Evolutionary conservation across 2,113 vertebrate species (phyloP), one percentile per base, ranked within the genome.

Genomic region (Phaethornis superciliosus): DNA sequence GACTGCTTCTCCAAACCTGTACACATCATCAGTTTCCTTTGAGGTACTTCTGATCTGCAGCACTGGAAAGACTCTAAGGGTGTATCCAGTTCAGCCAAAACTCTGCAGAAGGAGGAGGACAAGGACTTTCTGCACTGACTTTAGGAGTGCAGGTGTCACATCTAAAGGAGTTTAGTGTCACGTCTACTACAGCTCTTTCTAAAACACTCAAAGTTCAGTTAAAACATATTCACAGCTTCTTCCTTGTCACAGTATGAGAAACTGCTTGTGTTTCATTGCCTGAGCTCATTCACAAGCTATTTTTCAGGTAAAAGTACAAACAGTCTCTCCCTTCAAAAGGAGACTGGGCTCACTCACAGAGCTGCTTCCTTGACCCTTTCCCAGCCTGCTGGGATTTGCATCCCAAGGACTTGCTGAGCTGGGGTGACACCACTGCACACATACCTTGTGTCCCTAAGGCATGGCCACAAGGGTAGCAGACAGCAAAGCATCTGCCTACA

Each of bases 1-100:
- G 0, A 3, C 15, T 9, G 35, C 55, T 75, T 10, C 37, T 83
- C 24, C 46, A 47, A 32, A 68, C 37, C 1, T 0, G 9, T 22
- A 12, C 24, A 9, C 0, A 1, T 33, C 47, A 20, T 15, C 3
- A 0, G 30, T 24, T 33, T 69, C 83, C 55, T 32, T 32, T 35
- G 28, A 63, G 55, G 15, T 63, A 8, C 11, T 58, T 24, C 72
- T 40, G 49, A 24, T 13, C 49, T 32, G 11, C 35, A 16, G 15
- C 26, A 19, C 14, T 13, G 35, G 23, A 77, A 67, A 30, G 60
- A 26, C 60, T 27, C 33, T 49, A 54, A 65, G 46, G 8, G 37
- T 47, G 24, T 10, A 30, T 40, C 20, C 42, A 51, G 32, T 46
- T 20, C 51, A 13, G 35, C 42, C 28, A 56, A 51, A 74, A 32